phyloP scores from a whole-genome alignment of 2,888 invertebrate genomes.

The Amphimallon solstitiale region DNA sequence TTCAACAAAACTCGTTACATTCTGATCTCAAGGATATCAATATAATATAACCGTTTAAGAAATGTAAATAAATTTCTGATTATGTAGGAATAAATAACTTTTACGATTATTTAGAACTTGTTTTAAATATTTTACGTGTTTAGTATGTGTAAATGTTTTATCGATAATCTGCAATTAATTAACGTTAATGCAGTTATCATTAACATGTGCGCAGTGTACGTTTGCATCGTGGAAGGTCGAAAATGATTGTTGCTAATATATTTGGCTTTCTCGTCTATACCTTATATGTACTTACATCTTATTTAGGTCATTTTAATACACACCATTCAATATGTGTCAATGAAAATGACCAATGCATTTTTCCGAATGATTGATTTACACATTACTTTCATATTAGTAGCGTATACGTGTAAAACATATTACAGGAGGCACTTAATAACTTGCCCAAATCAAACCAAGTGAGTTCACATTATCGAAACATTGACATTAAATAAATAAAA shows the following conservation, averaged over 20 bases:
- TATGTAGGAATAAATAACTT: too few species aligned
- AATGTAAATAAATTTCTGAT: too few species aligned
- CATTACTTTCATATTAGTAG: too few species aligned
- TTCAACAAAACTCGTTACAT: conserved; percentile 24
- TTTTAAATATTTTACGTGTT: neutral
- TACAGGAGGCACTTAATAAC: too few species aligned
- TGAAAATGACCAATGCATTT: neutral
- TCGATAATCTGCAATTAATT: neutral
- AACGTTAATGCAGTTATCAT: neutral
- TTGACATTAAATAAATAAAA: too few species aligned
- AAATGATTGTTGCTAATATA: conserved; percentile 13
- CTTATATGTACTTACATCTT: conserved; percentile 12
- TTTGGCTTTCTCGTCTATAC: conserved; percentile 17
- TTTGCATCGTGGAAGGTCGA: conserved; percentile 16
- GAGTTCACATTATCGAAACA: too few species aligned
- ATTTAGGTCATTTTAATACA: conserved; percentile 18
- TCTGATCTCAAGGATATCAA: conserved; percentile 23
- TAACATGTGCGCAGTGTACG: neutral
- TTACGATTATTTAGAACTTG: neutral
- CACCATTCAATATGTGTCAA: neutral
- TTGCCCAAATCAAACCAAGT: too few species aligned
- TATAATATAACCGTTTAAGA: neutral
- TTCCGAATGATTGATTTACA: neutral
- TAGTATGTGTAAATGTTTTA: neutral
- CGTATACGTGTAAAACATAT: too few species aligned